Evolutionary conservation across 2,113 vertebrate species (phyloP).

Genomic region (Ahaetulla prasina): DNA sequence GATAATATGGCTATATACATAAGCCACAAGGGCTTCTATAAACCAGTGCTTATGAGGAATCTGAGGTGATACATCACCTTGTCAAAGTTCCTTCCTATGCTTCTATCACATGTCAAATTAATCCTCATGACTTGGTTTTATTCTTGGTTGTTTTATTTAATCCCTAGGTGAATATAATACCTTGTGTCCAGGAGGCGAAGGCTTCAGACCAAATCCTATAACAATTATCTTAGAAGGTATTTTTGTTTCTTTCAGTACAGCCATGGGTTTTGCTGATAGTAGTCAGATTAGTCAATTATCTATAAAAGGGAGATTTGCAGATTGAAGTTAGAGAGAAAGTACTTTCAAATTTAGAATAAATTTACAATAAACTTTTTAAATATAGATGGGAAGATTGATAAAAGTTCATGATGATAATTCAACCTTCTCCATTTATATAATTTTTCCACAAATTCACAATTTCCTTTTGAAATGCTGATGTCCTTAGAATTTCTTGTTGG

Average conservation of each 20-base stretch:
- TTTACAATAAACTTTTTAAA: not conserved
- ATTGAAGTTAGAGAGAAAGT: not conserved
- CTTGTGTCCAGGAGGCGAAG: slow-evolving; percentile 83
- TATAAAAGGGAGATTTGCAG: not conserved
- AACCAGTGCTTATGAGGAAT: not conserved
- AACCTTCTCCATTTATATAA: not conserved
- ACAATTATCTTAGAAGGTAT: slow-evolving; percentile 85
- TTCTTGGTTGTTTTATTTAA: slow-evolving; percentile 9
- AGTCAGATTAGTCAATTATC: not conserved
- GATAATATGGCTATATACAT: not conserved
- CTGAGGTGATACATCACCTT: not conserved
- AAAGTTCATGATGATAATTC: slow-evolving; percentile 17
- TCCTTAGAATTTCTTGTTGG: not conserved
- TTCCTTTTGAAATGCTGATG: not conserved
- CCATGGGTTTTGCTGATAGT: not conserved
- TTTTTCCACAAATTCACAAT: not conserved
- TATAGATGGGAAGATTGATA: not conserved
- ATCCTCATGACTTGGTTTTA: not conserved
- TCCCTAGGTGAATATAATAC: slow-evolving; percentile 80
- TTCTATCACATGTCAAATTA: not conserved
- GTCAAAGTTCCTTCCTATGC: not conserved
- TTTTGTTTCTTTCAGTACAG: not conserved
- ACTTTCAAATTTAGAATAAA: not conserved
- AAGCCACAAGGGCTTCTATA: not conserved
- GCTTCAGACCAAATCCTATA: slow-evolving; percentile 82